Conservation (phyloP, 1,140 invertebrate species). For the Sinonovacula constricta region DNA sequence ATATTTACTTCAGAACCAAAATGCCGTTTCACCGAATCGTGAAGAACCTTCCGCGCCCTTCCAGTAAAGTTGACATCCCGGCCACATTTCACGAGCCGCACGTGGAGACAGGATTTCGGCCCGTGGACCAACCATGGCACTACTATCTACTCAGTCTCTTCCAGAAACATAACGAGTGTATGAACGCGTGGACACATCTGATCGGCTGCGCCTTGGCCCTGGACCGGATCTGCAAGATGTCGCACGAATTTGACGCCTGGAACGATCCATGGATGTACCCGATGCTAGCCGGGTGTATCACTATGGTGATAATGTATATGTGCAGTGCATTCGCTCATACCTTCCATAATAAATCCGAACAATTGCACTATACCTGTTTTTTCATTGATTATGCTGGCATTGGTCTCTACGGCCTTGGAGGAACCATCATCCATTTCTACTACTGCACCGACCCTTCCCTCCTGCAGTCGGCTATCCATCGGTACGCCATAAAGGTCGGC, state of each 20-base stretch:
- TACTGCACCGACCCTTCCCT: conserved; percentile 70
- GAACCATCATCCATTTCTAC: conserved; percentile 73
- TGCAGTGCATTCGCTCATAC: conserved; percentile 74
- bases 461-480: conserved; percentile 56
- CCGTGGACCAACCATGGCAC: conserved; percentile 73
- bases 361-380: conserved; percentile 76
- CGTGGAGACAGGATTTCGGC: conserved; percentile 76
- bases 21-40: conserved; percentile 44
- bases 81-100: conserved; percentile 75
- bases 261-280: conserved; percentile 76
- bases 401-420: conserved; percentile 76
- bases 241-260: too few relatives aligned
- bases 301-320: conserved; percentile 71
- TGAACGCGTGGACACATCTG: conserved; percentile 78
- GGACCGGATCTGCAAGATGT: conserved; percentile 58
- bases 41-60: conserved; percentile 55
- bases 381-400: conserved; percentile 77
- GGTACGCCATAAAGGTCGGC: conserved; percentile 66
- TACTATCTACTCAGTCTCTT: conserved; percentile 76
- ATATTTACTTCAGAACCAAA: too few relatives aligned
- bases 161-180: conserved; percentile 77
- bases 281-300: conserved; percentile 68
- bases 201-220: conserved; percentile 67
- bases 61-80: conserved; percentile 68
- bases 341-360: conserved; percentile 73